phyloP scores from a whole-genome alignment of 2,888 invertebrate genomes.

The Drosophila recens region DNA sequence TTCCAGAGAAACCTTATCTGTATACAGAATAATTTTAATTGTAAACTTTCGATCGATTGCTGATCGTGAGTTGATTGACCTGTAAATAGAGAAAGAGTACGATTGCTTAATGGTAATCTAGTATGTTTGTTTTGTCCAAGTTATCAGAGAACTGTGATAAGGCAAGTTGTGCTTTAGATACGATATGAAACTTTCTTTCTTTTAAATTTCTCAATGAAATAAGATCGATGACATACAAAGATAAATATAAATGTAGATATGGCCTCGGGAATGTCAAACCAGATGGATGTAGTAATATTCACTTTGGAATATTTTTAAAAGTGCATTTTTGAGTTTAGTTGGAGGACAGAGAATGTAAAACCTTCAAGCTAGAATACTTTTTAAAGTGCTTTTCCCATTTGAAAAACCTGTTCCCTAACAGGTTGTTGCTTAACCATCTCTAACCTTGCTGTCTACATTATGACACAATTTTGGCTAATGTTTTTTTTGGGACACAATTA shows the following conservation, averaged over 20 bases:
- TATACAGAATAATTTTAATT: constrained; percentile 28
- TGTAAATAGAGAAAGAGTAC: neutral
- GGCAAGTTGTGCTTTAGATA: neutral
- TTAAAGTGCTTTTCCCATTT: neutral
- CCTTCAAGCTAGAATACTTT: neutral
- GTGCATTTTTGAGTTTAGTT: no score
- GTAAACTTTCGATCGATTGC: constrained; percentile 39
- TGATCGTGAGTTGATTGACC: constrained; percentile 42
- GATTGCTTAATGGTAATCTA: constrained; percentile 8
- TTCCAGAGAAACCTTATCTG: constrained; percentile 36
- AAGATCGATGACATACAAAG: neutral
- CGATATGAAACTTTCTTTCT: neutral
- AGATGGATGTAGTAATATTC: no score
- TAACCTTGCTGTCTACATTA: neutral
- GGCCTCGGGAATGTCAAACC: no score
- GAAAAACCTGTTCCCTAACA: neutral
- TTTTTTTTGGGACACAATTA: constrained; percentile 10
- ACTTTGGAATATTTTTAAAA: no score
- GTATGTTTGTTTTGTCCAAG: neutral
- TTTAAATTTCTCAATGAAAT: neutral
- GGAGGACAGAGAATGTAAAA: no score
- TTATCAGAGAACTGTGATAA: constrained; percentile 14
- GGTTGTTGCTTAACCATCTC: neutral
- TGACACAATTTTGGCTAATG: constrained; percentile 21
- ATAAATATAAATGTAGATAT: no score